Base-by-base conservation (phyloP, 1,140 invertebrate species). In the Diabrotica virgifera region DNA sequence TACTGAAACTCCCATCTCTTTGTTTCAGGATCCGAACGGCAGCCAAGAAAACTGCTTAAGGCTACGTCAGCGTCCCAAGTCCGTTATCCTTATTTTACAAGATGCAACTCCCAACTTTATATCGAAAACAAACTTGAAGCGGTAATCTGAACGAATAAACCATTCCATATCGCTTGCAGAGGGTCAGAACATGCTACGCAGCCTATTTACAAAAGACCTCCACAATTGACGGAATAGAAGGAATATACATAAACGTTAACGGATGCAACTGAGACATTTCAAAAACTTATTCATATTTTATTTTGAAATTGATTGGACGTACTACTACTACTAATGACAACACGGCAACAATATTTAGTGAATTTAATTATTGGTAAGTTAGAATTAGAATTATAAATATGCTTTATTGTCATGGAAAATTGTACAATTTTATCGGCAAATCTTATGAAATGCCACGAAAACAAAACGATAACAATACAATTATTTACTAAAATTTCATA, bases 71-170 rank as follows among this genome's bases (percentile, higher is more conserved):
- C 53, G 53, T 24, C 24, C 11, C 12, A 55, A 55, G 12, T 55
- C 24, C 14, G 14, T 24, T n/a, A 24, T n/a, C 7, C 53, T 9
- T 11, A n/a, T 24, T 14, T 4, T 13, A 7, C 8, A 55, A 55
- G 53, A 55, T 55, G 53, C 53, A 55, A 8, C 24, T 55, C 24
- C 12, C 6, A 55, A 55, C 13, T 46, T 55, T 55, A 14, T 55
- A 55, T 55, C 53, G 53, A 36, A 55, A 55, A 55, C 53, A 5
- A 55, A 36, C 53, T 14, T 10, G 11, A 55, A 9, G 35, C 53
- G 13, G 10, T 55, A 55, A 55, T 55, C 53, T 55, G 11, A 10
- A 55, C 13, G 9, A 8, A 55, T 55, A 55, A 55, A 55, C 53
- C 14, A 55, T 55, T 11, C 53, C 12, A 36, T 24, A 36, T 55